Percentiles rank a stretch among this genome's conserved stretches.
phyloP scores from a whole-genome alignment of 2,888 invertebrate genomes.

The Agrochola macilenta region DNA sequence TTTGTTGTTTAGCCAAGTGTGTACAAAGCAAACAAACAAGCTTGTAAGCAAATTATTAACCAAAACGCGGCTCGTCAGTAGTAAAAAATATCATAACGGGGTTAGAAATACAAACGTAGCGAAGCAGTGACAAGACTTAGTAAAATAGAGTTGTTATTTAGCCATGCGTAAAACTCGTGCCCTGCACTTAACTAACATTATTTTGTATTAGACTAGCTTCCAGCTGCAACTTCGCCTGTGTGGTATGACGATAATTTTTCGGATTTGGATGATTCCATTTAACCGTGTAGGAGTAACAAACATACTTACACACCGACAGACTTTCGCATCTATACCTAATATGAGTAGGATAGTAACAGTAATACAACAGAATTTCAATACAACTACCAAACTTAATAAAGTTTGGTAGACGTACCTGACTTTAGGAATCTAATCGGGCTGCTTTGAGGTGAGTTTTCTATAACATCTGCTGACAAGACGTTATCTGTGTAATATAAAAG shows the following conservation, averaged over 20 bases:
- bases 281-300: constrained; percentile 15
- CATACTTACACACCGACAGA: constrained; percentile 15
- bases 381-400: constrained; percentile 14
- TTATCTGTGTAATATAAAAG: constrained; percentile 16
- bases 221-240: background rate
- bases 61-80: constrained; percentile 16
- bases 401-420: constrained; percentile 9
- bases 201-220: constrained; percentile 1
- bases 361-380: constrained; percentile 2
- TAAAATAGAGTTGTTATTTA: constrained; percentile 13
- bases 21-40: constrained; percentile 16
- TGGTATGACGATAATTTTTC: constrained; percentile 4
- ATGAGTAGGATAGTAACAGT: constrained; percentile 15
- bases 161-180: constrained; percentile 13
- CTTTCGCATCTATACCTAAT: constrained; percentile 5
- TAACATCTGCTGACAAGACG: constrained; percentile 10
- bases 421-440: constrained; percentile 17
- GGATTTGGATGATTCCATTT: constrained; percentile 1
- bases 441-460: constrained; percentile 22
- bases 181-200: constrained; percentile 8
- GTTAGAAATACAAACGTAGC: constrained; percentile 9
- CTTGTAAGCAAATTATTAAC: constrained; percentile 25
- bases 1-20: constrained; percentile 23
- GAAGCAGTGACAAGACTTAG: constrained; percentile 13
- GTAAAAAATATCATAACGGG: constrained; percentile 8